Base-by-base conservation (phyloP, 2,888 invertebrate species). In the Drosophila niveifrons region DNA sequence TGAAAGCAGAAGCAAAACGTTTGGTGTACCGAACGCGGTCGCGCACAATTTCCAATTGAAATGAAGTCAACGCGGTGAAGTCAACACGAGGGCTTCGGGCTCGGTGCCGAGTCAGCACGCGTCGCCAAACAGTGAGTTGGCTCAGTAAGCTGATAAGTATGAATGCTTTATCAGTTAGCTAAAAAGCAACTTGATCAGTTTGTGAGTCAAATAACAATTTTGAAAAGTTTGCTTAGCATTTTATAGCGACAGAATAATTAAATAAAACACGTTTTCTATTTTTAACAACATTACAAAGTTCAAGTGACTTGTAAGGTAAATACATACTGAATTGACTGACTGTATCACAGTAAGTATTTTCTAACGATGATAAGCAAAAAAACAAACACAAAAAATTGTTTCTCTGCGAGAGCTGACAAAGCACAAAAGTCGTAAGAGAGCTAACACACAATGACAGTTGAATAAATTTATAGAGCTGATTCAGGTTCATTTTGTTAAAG, bases 31-130 rank as follows among this genome's bases (percentile, higher is more conserved):
- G 86, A 64, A 67, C 72, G 75, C 59, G 3, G 52, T 41, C 51
- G 61, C 48, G 58, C 66, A 57, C 77, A 74, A 75, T 87, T 84
- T 82, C 72, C 78, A 87, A 87, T 82, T 84, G 82, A 85, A 87
- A 85, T 82, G 80, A 88, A 84, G 72, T 74, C 71, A 66, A 65
- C 71, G 59, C 74, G 57, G 29, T 58, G 72, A 51, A 86, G 57
- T 39, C 36, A 48, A 62, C 66, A 63, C 66, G 67, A 68, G 63
- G 31, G 44, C 66, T 46, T 31, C 31, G 31, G 36, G n/a, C 36
- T n/a, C n/a, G 36, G 52, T 55, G 76, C 39, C 64, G 36, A 78
- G 61, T 72, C 65, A 71, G 63, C 66, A 46, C 55, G 57, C 69
- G 62, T 80, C 41, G 56, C 44, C 63, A 9, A n/a, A 80, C 75